Conservation (phyloP, 2,113 vertebrate genomes). For the Scatophagus argus region DNA sequence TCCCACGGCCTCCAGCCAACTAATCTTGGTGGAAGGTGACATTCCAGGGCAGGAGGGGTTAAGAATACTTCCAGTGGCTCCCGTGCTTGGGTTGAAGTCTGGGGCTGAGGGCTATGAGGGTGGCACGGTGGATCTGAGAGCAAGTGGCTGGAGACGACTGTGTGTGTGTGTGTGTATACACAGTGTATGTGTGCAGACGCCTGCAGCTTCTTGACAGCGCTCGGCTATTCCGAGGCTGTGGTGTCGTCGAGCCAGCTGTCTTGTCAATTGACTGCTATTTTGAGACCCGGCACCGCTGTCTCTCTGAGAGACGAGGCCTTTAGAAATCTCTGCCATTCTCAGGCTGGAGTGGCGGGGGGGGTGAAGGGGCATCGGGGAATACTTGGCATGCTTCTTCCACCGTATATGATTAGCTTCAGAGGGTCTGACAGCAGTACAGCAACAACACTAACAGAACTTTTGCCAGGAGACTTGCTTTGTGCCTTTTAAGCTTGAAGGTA, state of each 20-base stretch:
- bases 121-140: constrained; percentile 53
- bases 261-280: constrained; percentile 87
- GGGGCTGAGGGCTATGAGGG: constrained; percentile 24
- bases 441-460: constrained; percentile 1
- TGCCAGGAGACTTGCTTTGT: not conserved
- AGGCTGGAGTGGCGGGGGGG: not conserved
- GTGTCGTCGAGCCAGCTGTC: constrained; percentile 83
- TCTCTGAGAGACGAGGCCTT: constrained; percentile 61
- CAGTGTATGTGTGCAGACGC: constrained; percentile 55
- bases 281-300: constrained; percentile 79
- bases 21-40: constrained; percentile 70
- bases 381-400: constrained; percentile 54
- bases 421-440: constrained; percentile 41
- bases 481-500: not conserved
- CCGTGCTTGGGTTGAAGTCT: constrained; percentile 33
- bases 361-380: constrained; percentile 29
- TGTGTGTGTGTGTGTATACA: constrained; percentile 62
- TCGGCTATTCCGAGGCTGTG: constrained; percentile 77
- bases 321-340: constrained; percentile 47
- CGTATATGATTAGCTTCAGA: constrained; percentile 46
- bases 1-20: constrained; percentile 56
- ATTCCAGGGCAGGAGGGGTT: constrained; percentile 79
- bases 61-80: constrained; percentile 80
- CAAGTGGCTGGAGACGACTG: constrained; percentile 47
- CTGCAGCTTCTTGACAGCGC: constrained; percentile 71